Conservation (phyloP, 30 jellyfish, hydroid and myxozoan genomes). For the Aurelia aurita complex sp. Pacific region DNA sequence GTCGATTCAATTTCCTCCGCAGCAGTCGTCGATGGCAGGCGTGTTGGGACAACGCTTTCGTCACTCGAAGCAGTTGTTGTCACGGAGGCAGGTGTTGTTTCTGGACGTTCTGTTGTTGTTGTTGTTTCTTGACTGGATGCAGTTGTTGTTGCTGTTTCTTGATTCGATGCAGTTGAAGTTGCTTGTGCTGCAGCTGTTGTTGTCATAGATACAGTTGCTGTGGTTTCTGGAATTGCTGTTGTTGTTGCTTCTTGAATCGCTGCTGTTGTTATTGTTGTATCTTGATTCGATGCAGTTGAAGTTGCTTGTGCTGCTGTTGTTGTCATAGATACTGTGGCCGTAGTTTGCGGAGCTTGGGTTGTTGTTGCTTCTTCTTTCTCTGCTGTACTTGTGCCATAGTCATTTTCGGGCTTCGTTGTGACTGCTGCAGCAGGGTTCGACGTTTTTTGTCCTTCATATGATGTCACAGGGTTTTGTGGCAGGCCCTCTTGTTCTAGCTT, state of each 20-base stretch:
- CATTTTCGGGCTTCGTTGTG: slow-evolving; percentile 3
- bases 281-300: slow-evolving; percentile 4
- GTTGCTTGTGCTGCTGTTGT: slow-evolving; percentile 8
- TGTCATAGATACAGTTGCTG: slow-evolving; percentile 7
- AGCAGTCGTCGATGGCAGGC: too few species aligned
- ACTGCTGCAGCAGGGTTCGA: slow-evolving; percentile 13
- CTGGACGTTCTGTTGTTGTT: neutral
- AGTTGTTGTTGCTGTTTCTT: slow-evolving; percentile 15
- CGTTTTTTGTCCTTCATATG: neutral
- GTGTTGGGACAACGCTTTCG: slow-evolving; percentile 7
- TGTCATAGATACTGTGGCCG: slow-evolving; percentile 12
- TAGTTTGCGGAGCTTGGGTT: neutral
- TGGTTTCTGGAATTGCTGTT: neutral
- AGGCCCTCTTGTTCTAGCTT: slow-evolving; percentile 2
- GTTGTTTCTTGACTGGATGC: neutral
- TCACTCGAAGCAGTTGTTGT: slow-evolving; percentile 13
- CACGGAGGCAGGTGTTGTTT: neutral
- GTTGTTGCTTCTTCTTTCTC: slow-evolving; percentile 13
- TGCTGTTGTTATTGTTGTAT: slow-evolving; percentile 1
- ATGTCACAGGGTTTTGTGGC: slow-evolving; percentile 2
- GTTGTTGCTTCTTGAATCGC: neutral
- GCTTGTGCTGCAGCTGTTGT: slow-evolving; percentile 1
- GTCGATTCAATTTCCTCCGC: neutral
- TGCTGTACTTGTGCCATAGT: neutral
- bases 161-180: slow-evolving; percentile 6